phyloP scores from a whole-genome alignment of 2,797 vertebrate species.

The Nasua narica region DNA sequence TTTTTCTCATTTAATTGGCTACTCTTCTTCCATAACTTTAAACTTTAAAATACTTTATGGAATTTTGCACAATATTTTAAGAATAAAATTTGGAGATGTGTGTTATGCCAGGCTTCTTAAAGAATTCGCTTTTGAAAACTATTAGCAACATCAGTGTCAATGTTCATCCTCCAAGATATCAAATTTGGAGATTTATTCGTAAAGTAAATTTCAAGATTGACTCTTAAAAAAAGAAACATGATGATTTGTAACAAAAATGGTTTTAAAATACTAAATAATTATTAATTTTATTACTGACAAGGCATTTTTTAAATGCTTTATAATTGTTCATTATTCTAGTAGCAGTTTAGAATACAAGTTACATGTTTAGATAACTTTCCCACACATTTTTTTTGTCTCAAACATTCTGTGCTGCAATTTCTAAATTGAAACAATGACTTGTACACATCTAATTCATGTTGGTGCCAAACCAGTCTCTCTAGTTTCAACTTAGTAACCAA shows the following conservation, averaged over 20 bases:
- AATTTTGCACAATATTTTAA: constrained; percentile 15
- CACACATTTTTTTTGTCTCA: neutral
- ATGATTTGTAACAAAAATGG: constrained; percentile 3
- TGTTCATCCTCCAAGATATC: constrained; percentile 12
- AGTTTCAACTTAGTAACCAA: constrained; percentile 25
- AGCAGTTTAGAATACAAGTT: neutral
- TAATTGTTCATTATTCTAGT: neutral
- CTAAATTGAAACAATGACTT: constrained; percentile 21
- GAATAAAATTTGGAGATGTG: constrained; percentile 11
- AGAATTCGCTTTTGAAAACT: constrained; percentile 24
- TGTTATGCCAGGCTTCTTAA: neutral
- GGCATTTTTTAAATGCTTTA: neutral
- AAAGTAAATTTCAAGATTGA: neutral
- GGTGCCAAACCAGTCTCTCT: neutral
- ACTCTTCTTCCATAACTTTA: neutral
- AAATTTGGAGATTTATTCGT: neutral
- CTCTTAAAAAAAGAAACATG: constrained; percentile 21
- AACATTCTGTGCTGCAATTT: constrained; percentile 29
- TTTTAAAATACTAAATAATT: constrained; percentile 45
- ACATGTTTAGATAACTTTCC: neutral
- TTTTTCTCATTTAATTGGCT: neutral
- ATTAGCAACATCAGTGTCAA: neutral
- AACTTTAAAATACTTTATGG: constrained; percentile 15
- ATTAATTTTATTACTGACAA: neutral
- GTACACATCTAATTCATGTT: neutral